Base-by-base conservation (phyloP, 2,797 vertebrate genomes). In the Galaxias olidus region DNA sequence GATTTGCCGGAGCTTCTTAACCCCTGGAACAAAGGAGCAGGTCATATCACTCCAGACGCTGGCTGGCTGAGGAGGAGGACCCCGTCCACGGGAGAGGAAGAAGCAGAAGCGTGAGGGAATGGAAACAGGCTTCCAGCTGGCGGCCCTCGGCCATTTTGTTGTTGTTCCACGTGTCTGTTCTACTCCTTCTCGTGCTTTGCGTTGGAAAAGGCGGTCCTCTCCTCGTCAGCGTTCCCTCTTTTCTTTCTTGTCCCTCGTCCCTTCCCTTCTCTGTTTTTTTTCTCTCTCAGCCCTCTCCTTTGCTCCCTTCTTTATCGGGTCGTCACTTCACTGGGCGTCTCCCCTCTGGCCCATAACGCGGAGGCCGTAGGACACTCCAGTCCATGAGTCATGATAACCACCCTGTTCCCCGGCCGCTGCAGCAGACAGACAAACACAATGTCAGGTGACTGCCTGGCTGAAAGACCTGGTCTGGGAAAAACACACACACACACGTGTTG, bases 381-480 rank as follows among this genome's bases (percentile, higher is more conserved):
- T 85, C 83, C 81, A 88, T 90, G 88, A 90, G 83, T 90, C 87
- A 89, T 79, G 84, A 87, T 87, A 86, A 86, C 87, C 83, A 75
- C 77, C 79, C 41, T 66, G 74, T 84, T 19, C 43, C 78, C 81
- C 82, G 84, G 84, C 76, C 59, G 52, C 59, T 67, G 78, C 76
- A 76, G 76, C 57, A 63, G 61, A 57, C 60, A 61, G 55, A 49
- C 62, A 63, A 77, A 61, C 62, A 44, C 41, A 13, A 65, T 64
- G 72, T 73, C 65, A 63, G 68, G 58, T 17, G 65, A 45, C 43
- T 55, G 53, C 60, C 30, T 69, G 65, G 61, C 68, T 68, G 71
- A 59, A 65, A 12, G 63, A 66, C 70, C 47, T 60, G 63, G 10
- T 5, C 14, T n/a, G 14, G 8, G 14, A 42, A 41, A n/a, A 9